Evolutionary conservation across 2,797 vertebrate genomes (phyloP).

Genomic region (Acrossocheilus wenchowensis): DNA sequence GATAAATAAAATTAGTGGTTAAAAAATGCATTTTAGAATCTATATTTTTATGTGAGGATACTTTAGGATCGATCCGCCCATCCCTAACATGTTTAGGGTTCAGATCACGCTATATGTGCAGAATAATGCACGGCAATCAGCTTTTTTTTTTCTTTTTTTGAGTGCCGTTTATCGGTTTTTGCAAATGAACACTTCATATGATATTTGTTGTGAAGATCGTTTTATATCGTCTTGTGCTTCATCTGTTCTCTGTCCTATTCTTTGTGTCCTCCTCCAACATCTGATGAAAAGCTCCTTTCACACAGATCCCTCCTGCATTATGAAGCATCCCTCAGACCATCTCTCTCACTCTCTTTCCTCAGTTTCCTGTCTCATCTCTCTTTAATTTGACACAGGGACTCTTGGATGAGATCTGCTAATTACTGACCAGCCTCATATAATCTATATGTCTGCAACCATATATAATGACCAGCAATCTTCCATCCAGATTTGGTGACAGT

Average conservation of each 20-base stretch:
- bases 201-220: not conserved
- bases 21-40: too few species aligned
- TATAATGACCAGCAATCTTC: not conserved
- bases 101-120: too few species aligned
- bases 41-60: too few species aligned
- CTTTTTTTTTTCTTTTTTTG: too few species aligned
- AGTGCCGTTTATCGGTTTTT: too few species aligned
- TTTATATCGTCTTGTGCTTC: not conserved
- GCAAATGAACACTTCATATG: not conserved
- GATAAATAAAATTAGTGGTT: too few species aligned
- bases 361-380: not conserved
- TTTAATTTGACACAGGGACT: not conserved
- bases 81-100: too few species aligned
- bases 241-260: not conserved
- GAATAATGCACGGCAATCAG: too few species aligned
- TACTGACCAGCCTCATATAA: not conserved
- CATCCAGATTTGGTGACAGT: too few species aligned
- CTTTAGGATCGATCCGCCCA: too few species aligned
- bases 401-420: not conserved
- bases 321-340: not conserved
- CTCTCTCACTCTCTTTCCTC: not conserved
- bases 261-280: not conserved
- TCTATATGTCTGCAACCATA: not conserved
- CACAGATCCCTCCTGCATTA: slow-evolving; percentile 6
- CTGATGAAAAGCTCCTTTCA: not conserved